These are phyloP conservation scores for Oreochromis spilurus DNA, from an alignment of 2,113 vertebrate species.

Conservation along the genomic window DNA sequence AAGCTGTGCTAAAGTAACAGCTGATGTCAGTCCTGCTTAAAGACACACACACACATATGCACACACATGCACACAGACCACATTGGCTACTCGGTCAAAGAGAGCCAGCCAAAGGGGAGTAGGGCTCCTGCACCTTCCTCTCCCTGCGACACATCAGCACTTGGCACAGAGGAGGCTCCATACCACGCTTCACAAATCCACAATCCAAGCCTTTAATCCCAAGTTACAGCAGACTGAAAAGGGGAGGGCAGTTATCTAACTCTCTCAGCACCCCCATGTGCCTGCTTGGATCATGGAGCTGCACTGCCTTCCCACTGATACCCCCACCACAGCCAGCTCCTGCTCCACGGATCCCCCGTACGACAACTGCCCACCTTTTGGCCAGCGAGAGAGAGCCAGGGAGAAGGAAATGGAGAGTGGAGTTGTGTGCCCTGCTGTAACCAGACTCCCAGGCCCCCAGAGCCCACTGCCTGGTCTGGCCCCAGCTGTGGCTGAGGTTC, in stretches of 20 bases:
- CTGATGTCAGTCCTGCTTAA: constrained; percentile 65
- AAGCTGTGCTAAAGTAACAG: constrained; percentile 61
- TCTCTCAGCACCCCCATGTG: constrained; percentile 31
- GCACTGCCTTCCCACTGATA: constrained; percentile 48
- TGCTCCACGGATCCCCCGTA: constrained; percentile 58
- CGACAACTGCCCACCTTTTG: constrained; percentile 43
- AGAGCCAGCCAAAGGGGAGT: constrained; percentile 23
- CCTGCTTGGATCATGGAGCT: constrained; percentile 55
- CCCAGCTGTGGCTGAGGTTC: constrained; percentile 61
- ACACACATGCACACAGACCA: background rate
- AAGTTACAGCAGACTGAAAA: constrained; percentile 32
- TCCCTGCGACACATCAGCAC: constrained; percentile 16
- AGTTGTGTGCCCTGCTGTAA: constrained; percentile 50
- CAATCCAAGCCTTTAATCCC: constrained; percentile 16
- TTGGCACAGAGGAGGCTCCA: constrained; percentile 19
- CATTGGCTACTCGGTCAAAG: constrained; percentile 1
- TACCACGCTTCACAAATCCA: constrained; percentile 20
- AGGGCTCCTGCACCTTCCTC: constrained; percentile 19
- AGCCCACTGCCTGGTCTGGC: constrained; percentile 31
- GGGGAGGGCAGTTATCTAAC: constrained; percentile 27
- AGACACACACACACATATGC: constrained; percentile 26
- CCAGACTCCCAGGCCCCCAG: constrained; percentile 35
- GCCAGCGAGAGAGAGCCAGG: constrained; percentile 43
- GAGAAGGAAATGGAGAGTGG: constrained; percentile 36
- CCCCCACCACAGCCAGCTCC: constrained; percentile 53